Evolutionary conservation across 2,888 invertebrate species (phyloP), one percentile per base, ranked within the genome.

Genomic region (Iphiclides podalirius): DNA sequence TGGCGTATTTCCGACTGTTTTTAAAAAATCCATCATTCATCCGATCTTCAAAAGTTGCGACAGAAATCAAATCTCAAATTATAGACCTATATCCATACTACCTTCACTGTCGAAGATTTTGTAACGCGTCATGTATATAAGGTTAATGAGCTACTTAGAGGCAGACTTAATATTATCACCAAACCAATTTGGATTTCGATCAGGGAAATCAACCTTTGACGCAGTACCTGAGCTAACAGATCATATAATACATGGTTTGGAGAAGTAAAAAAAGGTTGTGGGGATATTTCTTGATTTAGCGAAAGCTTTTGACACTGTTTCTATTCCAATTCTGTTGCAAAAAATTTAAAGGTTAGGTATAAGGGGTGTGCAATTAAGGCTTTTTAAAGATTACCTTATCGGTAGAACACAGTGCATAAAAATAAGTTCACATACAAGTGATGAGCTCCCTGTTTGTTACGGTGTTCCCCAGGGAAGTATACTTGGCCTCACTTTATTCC

Each of bases 1-100:
- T 1, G 54, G 57, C 1, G 8, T 34, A n/a, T 52, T 52, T 12
- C 53, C 54, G 1, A 31, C 15, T 3, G 31, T 23, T 2, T 46
- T 51, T 8, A 57, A 57, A 44, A 52, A 13, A 11, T 44, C 54
- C 14, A 11, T 54, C 3, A 33, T 54, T 2, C 41, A 51, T 31
- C 51, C 57, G 1, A 39, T 52, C 4, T 47, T 39, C 1, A 56
- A 52, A n/a, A 37, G 20, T 16, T 50, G 49, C n/a, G 33, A 41
- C 12, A 52, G 20, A 26, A 40, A 34, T 26, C 15, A 11, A 2
- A 28, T 36, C 37, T 52, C 14, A 50, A 47, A 31, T n/a, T 31
- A 31, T 11, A 31, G 31, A 12, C n/a, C 31, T 31, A 31, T 31
- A 11, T 11, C n/a, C 15, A 47, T 54, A 6, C 20, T 54, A 8